Conservation (phyloP, 2,113 vertebrate genomes). For the Podiceps cristatus region DNA sequence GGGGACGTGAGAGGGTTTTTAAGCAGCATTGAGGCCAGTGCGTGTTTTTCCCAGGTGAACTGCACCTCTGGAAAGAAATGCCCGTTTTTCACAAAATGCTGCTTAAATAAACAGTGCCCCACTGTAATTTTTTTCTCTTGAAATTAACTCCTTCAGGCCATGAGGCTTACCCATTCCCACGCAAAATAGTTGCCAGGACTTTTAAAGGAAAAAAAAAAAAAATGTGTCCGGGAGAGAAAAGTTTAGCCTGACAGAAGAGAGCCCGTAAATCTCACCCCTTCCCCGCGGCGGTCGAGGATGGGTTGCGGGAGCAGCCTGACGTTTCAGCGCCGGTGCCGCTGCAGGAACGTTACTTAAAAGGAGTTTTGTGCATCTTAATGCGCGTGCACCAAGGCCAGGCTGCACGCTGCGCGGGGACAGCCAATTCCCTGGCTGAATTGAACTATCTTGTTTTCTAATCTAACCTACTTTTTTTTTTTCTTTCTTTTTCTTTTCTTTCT, state of each 20-base stretch:
- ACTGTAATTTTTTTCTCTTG: slow-evolving; percentile 28
- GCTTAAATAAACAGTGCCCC: slow-evolving; percentile 43
- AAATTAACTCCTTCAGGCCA: slow-evolving; percentile 63
- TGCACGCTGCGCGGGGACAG: not conserved
- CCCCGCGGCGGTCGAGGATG: not conserved
- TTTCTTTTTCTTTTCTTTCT: not conserved
- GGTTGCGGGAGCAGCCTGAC: not conserved
- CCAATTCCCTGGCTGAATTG: slow-evolving; percentile 14
- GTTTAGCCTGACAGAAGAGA: not conserved
- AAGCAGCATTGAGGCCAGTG: fast-evolving
- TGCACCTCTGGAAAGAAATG: not conserved
- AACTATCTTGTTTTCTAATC: slow-evolving; percentile 63
- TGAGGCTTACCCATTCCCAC: not conserved
- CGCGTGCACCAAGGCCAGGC: not conserved
- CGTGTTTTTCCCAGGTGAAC: not conserved
- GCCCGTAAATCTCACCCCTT: not conserved
- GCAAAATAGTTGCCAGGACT: not conserved
- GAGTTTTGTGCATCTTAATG: slow-evolving; percentile 33
- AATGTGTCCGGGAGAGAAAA: not conserved
- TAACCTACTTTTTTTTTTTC: slow-evolving; percentile 48
- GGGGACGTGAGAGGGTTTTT: not conserved
- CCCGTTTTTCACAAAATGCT: not conserved
- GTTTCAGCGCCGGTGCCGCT: not conserved
- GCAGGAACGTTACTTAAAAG: not conserved
- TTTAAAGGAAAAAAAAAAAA: not conserved